Evolutionary conservation across 2,113 vertebrate species (phyloP).

Genomic region (Piprites chloris): DNA sequence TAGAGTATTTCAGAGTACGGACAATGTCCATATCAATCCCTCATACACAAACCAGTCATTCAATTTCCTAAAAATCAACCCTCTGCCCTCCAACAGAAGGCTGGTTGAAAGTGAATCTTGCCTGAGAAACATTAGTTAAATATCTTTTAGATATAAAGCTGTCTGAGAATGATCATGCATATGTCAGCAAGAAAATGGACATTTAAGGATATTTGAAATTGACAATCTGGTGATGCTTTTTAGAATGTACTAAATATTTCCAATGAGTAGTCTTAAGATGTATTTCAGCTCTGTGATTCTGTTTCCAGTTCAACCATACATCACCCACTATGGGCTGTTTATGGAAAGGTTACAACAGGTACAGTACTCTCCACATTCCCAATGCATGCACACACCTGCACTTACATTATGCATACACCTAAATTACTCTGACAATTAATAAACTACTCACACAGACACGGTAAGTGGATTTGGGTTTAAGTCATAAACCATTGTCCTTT

Average conservation of each 20-base stretch:
- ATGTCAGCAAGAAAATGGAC: neutral
- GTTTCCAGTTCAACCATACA: neutral
- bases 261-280: neutral
- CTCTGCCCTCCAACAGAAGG: neutral
- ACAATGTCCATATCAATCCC: neutral
- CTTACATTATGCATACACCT: neutral
- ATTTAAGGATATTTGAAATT: neutral
- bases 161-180: neutral
- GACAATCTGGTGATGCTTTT: neutral
- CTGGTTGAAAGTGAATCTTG: neutral
- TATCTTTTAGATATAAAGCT: neutral
- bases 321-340: neutral
- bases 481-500: neutral
- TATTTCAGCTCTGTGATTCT: neutral
- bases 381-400: rapidly evolving
- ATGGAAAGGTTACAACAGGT: neutral
- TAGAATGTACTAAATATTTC: neutral
- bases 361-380: neutral
- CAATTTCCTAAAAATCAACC: neutral
- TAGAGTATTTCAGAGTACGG: neutral
- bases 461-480: neutral
- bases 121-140: neutral
- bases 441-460: neutral
- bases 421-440: neutral
- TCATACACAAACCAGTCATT: neutral